A percentile compares a stretch with the other conserved stretches of the same genome.
phyloP scores from a whole-genome alignment of 2,888 invertebrate species.

The Galeopsomyia nigrocyanea region DNA sequence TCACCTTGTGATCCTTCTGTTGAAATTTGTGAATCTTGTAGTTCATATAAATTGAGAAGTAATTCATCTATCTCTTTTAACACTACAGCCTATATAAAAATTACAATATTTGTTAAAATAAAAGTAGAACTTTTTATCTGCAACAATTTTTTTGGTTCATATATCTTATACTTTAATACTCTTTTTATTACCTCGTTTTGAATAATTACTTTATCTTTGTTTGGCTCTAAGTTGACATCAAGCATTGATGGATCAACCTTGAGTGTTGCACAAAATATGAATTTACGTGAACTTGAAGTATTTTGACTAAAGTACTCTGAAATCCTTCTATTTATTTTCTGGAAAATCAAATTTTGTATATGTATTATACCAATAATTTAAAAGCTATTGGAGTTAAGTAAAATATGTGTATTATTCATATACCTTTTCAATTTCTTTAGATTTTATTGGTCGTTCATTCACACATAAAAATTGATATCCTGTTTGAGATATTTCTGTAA shows the following conservation, averaged over 20 bases:
- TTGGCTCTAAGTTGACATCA: slow-evolving; percentile 75
- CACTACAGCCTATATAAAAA: slow-evolving; percentile 52
- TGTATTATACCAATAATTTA: slow-evolving; percentile 1
- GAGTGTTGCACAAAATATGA: slow-evolving; percentile 69
- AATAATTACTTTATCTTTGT: slow-evolving; percentile 72
- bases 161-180: slow-evolving; percentile 4
- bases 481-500: slow-evolving; percentile 52
- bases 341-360: slow-evolving; percentile 51
- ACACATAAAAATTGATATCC: slow-evolving; percentile 67
- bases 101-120: slow-evolving; percentile 14
- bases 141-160: slow-evolving; percentile 21
- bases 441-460: slow-evolving; percentile 71
- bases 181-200: slow-evolving; percentile 68
- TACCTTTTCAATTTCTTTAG: slow-evolving; percentile 73
- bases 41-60: slow-evolving; percentile 58
- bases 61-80: slow-evolving; percentile 54
- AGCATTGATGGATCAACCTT: slow-evolving; percentile 67
- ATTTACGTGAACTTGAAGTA: slow-evolving; percentile 65
- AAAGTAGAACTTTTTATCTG: slow-evolving; percentile 32
- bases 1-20: slow-evolving; percentile 39
- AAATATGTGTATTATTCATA: neutral
- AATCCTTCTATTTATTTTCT: slow-evolving; percentile 69
- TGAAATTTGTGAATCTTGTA: slow-evolving; percentile 48
- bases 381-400: neutral
- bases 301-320: slow-evolving; percentile 64